Evolutionary conservation across 2,888 invertebrate genomes (phyloP).

Genomic region (Zhengitettix transpicula): DNA sequence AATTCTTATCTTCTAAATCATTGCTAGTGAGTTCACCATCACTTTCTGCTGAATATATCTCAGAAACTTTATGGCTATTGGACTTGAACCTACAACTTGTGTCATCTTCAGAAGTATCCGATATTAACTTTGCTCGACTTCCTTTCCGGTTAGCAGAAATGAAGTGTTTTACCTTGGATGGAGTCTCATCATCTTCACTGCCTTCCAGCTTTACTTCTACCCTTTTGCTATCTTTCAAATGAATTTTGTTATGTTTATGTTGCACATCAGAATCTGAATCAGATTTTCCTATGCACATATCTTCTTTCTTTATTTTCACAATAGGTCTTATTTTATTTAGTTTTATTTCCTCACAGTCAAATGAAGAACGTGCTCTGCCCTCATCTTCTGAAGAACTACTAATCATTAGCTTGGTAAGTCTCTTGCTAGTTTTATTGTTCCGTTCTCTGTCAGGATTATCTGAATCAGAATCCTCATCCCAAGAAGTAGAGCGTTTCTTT

Average conservation of each 20-base stretch:
- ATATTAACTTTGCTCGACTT: conserved; percentile 54
- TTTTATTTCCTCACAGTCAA: conserved; percentile 7
- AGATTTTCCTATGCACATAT: conserved; percentile 9
- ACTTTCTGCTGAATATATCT: conserved; percentile 28
- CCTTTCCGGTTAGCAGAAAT: conserved; percentile 33
- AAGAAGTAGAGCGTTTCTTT: conserved; percentile 75
- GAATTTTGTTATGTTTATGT: not conserved
- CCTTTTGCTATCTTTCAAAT: not conserved
- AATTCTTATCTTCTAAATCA: conserved; percentile 25
- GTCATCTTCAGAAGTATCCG: conserved; percentile 59
- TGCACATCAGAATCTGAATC: conserved; percentile 12
- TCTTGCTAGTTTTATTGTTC: conserved; percentile 20
- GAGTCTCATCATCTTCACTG: conserved; percentile 8
- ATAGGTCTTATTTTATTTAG: conserved; percentile 2
- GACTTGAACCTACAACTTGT: conserved; percentile 2
- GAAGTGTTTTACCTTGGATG: conserved; percentile 2
- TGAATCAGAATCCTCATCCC: conserved; percentile 68
- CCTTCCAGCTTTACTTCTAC: conserved; percentile 28
- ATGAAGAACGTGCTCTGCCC: conserved; percentile 20
- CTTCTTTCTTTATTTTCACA: conserved; percentile 10
- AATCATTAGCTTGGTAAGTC: conserved; percentile 25
- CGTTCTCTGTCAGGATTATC: conserved; percentile 24
- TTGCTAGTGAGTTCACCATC: conserved; percentile 35
- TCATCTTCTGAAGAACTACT: conserved; percentile 40
- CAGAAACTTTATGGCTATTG: conserved; percentile 8